Conservation (phyloP, 2,797 vertebrate species). For the Atherinosoma microstoma region DNA sequence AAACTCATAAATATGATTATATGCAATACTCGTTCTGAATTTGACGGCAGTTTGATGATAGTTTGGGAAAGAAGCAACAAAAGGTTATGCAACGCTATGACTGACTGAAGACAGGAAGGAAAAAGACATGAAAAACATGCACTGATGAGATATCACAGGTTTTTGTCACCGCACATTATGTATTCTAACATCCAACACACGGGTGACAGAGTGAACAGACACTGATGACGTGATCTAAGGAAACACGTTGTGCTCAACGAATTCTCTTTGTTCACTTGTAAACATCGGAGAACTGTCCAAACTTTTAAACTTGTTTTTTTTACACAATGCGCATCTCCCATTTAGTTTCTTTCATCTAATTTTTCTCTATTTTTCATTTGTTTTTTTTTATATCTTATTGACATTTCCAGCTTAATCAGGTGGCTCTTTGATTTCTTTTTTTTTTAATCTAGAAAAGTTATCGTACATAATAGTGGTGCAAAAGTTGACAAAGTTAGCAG, state of each 20-base stretch:
- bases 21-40: background rate
- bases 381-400: background rate
- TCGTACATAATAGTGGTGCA: too few relatives aligned
- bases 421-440: background rate
- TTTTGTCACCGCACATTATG: slow-evolving; percentile 15
- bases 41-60: background rate
- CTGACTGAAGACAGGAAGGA: slow-evolving; percentile 25
- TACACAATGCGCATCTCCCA: background rate
- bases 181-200: slow-evolving; percentile 14
- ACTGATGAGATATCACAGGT: slow-evolving; percentile 25
- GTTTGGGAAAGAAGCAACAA: background rate
- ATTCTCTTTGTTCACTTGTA: slow-evolving; percentile 30
- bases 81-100: background rate
- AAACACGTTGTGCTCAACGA: background rate
- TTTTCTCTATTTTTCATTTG: background rate
- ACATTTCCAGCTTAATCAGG: background rate
- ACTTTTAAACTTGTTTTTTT: background rate
- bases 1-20: background rate
- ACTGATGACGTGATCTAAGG: background rate
- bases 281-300: background rate
- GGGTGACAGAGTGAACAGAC: slow-evolving; percentile 6
- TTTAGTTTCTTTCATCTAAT: background rate
- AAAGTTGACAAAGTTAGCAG: background rate
- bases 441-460: background rate
- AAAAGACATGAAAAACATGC: slow-evolving; percentile 4